Evolutionary conservation across 2,113 vertebrate genomes (phyloP).

Genomic region (Vulpes ferrilata): DNA sequence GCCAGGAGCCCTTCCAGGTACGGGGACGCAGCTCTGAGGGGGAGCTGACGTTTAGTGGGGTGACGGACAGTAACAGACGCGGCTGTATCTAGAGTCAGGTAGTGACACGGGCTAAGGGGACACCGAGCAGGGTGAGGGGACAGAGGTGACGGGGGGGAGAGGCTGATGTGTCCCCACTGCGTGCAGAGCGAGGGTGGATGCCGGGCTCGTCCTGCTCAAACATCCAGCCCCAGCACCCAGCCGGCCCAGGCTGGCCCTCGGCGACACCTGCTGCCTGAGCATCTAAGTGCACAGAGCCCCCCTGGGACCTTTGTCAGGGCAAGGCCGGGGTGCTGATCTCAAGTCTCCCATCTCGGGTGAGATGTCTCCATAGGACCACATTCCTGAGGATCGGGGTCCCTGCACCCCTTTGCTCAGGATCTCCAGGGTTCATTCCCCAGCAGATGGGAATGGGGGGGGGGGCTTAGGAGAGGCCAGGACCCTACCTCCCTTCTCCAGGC

Average conservation of each 20-base stretch:
- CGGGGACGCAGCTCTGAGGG: neutral
- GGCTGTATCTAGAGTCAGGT: neutral
- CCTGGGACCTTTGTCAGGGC: too few species aligned
- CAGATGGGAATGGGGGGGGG: neutral
- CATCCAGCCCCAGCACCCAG: neutral
- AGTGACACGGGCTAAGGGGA: fast-evolving
- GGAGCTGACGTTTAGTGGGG: neutral
- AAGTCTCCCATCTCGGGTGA: neutral
- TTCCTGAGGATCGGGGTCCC: neutral
- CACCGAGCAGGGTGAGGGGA: neutral
- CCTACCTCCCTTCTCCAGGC: neutral
- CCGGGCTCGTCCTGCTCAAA: fast-evolving
- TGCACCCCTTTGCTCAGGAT: neutral
- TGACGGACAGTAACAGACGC: neutral
- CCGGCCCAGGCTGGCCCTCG: fast-evolving
- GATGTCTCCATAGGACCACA: neutral
- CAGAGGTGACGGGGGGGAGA: too few species aligned
- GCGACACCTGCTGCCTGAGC: neutral
- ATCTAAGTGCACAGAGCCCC: neutral
- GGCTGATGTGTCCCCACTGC: neutral
- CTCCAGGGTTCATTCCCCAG: neutral
- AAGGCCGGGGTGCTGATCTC: neutral
- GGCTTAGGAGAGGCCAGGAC: neutral
- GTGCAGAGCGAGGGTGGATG: fast-evolving
- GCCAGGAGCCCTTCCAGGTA: fast-evolving